These are phyloP conservation scores for Atta cephalotes DNA, from an alignment of 1,140 invertebrate species.

Conservation along the genomic window DNA sequence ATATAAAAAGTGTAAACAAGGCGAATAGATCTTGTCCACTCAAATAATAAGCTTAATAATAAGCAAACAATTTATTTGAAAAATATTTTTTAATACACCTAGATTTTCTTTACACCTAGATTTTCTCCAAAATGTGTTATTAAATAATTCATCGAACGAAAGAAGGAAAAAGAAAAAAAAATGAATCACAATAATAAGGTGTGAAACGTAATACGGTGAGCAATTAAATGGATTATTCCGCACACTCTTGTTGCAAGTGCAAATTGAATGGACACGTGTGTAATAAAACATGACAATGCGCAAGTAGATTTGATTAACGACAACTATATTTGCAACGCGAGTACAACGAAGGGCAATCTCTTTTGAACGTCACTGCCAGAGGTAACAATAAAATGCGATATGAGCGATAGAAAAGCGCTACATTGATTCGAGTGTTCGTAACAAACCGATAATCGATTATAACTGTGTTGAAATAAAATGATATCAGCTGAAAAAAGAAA, in stretches of 20 bases:
- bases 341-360: conserved; percentile 23
- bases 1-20: too few species aligned
- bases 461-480: conserved; percentile 42
- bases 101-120: too few species aligned
- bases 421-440: background rate
- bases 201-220: conserved; percentile 1
- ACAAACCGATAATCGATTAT: conserved; percentile 49
- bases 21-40: background rate
- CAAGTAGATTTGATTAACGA: conserved; percentile 38
- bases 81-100: background rate
- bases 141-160: background rate
- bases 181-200: background rate
- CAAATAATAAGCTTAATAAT: too few species aligned
- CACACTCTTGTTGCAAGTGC: conserved; percentile 20
- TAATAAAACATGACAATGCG: conserved; percentile 19
- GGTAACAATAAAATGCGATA: conserved; percentile 51
- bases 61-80: background rate
- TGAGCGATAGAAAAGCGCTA: conserved; percentile 48
- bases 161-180: background rate
- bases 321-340: conserved; percentile 30
- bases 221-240: conserved; percentile 5
- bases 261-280: background rate
- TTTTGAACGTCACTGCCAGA: conserved; percentile 45
- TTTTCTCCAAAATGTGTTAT: background rate
- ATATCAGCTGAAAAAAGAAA: background rate